phyloP scores from a whole-genome alignment of 2,113 vertebrate genomes.

The Nestor notabilis region DNA sequence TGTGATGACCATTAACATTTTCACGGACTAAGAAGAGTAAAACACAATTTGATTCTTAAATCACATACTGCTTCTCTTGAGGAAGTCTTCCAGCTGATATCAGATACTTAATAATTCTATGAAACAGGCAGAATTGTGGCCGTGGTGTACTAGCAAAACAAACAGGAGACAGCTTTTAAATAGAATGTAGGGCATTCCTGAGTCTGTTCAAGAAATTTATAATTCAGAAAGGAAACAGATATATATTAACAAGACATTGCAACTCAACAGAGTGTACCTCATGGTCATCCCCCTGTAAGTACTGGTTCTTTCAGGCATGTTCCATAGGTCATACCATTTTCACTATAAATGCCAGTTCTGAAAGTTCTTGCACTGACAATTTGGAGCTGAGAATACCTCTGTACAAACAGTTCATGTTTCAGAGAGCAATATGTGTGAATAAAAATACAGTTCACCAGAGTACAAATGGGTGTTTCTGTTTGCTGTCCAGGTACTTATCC shows the following conservation, averaged over 20 bases:
- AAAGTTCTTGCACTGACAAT: background rate
- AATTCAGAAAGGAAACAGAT: background rate
- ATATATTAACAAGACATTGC: background rate
- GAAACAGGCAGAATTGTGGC: background rate
- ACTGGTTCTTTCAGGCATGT: background rate
- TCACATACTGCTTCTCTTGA: background rate
- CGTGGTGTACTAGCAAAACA: background rate
- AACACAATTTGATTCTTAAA: background rate
- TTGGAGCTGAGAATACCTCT: background rate
- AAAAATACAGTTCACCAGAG: background rate
- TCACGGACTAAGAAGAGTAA: background rate
- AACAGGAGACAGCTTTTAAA: background rate
- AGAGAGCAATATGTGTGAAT: background rate
- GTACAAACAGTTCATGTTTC: background rate
- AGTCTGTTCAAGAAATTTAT: background rate
- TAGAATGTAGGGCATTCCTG: background rate
- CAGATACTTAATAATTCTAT: background rate
- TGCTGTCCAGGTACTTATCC: background rate
- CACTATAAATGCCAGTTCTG: background rate
- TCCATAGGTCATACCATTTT: background rate
- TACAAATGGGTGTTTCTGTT: background rate
- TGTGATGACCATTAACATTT: background rate
- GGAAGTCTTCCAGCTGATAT: background rate
- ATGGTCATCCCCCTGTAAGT: background rate
- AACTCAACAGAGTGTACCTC: background rate